A percentile compares a stretch with the other conserved stretches of the same genome.
Evolutionary conservation across 2,113 vertebrate genomes (phyloP).

Genomic region (Phalacrocorax brasilianus): DNA sequence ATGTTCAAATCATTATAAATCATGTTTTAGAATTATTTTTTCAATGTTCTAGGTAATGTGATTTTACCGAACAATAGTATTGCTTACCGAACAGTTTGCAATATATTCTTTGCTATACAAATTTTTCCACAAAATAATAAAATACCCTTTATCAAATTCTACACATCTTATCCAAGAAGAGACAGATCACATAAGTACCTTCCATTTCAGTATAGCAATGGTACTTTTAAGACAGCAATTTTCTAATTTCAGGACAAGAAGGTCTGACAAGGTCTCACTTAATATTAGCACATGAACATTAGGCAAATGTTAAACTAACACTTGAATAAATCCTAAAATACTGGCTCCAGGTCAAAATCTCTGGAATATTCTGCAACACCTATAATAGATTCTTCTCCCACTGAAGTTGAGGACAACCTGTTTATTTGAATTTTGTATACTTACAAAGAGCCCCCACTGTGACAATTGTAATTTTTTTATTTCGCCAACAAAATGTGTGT

Average conservation of each 20-base stretch:
- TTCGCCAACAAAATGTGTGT: background rate
- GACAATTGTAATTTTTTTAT: background rate
- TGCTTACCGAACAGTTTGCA: background rate
- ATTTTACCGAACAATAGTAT: background rate
- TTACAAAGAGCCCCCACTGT: background rate
- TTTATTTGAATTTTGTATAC: background rate
- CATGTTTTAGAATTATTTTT: conserved; percentile 25
- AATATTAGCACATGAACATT: background rate
- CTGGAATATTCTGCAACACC: background rate
- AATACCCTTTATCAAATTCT: conserved; percentile 11
- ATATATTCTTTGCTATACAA: background rate
- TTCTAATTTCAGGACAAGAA: background rate
- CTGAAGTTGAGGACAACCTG: background rate
- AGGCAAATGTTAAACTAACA: background rate
- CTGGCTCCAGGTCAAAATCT: background rate
- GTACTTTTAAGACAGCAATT: background rate
- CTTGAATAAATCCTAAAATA: background rate
- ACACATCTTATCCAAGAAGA: background rate
- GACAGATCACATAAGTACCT: background rate
- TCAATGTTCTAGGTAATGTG: conserved; percentile 40
- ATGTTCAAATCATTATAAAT: conserved; percentile 37
- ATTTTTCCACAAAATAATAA: background rate
- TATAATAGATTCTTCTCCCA: background rate
- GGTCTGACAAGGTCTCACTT: background rate
- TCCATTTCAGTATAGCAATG: background rate